Evolutionary conservation across 2,888 invertebrate genomes (phyloP), one percentile per base, ranked within the genome.

Genomic region (Synanthedon myopaeformis): DNA sequence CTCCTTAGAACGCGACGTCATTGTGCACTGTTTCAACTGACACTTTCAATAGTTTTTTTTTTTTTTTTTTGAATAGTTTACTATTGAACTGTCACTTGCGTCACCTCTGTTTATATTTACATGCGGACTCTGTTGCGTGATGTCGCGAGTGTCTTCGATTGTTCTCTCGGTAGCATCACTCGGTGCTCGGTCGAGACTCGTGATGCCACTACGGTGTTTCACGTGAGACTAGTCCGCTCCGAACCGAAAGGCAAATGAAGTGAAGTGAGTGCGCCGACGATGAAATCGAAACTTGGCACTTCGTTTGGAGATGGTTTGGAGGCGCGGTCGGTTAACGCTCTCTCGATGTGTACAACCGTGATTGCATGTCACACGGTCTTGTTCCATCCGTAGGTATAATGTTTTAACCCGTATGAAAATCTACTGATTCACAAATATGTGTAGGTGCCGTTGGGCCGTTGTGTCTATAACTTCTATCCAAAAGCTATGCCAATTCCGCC

Each of bases 1-100:
- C 72, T 94, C 94, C 79, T 93, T 93, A 41, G 94, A 93, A 62
- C 93, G 90, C 61, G 93, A 92, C 68, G 92, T 91, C 94, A 94
- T 94, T 67, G 79, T 86, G 65, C 75, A 77, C 78, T 71, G 62
- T 66, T 66, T 62, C 13, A 41, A 63, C 66, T 60, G 63, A 59
- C 67, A 73, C 72, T 72, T 66, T 65, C 59, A 68, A 63, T 59
- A 57, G 60, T 59, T 23, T 61, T 58, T 55, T 61, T 59, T 23
- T 61, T 58, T 55, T 61, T 52, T 41, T 57, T 41, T 57, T 54
- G 45, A 61, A 69, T 57, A 71, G 64, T 66, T 4, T 66, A 60
- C 57, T 49, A 17, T 59, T 55, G 58, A 61, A 69, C 60, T 69
- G 68, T 67, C 66, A 70, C 71, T 66, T 11, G 45, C 13, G 13